These are phyloP conservation scores for Drosophila algonquin DNA, from an alignment of 2,888 invertebrate species.

Conservation along the genomic window DNA sequence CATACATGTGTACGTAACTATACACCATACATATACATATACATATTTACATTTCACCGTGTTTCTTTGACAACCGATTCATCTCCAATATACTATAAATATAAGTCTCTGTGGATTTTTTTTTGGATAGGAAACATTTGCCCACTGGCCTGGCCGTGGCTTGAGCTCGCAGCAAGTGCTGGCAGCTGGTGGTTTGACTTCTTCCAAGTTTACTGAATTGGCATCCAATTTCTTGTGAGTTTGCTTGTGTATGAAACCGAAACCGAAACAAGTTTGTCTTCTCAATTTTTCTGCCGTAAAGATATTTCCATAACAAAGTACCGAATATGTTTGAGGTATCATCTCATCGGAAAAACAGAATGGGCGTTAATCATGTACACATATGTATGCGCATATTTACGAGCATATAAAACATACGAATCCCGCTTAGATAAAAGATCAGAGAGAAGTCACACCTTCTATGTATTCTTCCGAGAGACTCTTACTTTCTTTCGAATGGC, in stretches of 20 bases:
- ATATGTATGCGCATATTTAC: conserved; percentile 6
- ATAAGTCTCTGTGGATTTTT: not conserved
- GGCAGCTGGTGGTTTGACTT: conserved; percentile 29
- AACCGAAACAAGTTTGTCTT: conserved; percentile 46
- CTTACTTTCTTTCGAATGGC: conserved; percentile 21
- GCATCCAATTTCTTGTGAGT: conserved; percentile 29
- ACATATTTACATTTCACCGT: conserved; percentile 11
- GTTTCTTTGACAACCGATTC: conserved; percentile 31
- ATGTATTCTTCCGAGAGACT: conserved; percentile 11
- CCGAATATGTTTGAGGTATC: conserved; percentile 11
- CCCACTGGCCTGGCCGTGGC: too few relatives aligned
- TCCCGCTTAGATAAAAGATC: not conserved
- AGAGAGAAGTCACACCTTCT: not conserved
- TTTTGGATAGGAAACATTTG: not conserved
- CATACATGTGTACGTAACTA: not conserved
- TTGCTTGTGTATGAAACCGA: conserved; percentile 5
- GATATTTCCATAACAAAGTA: conserved; percentile 39
- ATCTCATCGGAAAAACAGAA: conserved; percentile 9
- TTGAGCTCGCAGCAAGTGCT: conserved; percentile 13
- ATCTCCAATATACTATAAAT: conserved; percentile 16
- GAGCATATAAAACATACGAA: not conserved
- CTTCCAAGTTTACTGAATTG: conserved; percentile 24
- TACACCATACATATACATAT: conserved; percentile 1
- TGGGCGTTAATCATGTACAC: conserved; percentile 1
- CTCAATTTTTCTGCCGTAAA: conserved; percentile 12